These are phyloP conservation scores for Emydura subglobosa DNA, from an alignment of 2,113 vertebrate genomes.

Conservation along the genomic window DNA sequence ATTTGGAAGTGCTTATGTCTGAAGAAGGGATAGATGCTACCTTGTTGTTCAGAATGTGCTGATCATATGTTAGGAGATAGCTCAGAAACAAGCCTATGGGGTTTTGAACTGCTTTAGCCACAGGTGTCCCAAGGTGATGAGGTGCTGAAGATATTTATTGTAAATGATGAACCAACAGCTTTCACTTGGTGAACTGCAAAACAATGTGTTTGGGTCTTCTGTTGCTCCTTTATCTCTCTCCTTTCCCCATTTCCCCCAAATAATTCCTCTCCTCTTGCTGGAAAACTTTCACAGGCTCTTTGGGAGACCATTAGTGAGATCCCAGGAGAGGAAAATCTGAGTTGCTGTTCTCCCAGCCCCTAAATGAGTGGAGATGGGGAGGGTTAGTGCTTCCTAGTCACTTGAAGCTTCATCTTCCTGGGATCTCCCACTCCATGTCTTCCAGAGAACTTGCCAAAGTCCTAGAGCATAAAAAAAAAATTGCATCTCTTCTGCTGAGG, in stretches of 20 bases:
- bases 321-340: background rate
- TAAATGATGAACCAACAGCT: background rate
- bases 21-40: background rate
- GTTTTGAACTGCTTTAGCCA: background rate
- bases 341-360: background rate
- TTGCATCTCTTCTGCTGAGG: background rate
- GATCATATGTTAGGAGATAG: background rate
- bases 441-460: background rate
- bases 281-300: background rate
- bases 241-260: background rate
- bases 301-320: background rate
- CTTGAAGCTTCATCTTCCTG: background rate
- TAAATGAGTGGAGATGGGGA: background rate
- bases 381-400: background rate
- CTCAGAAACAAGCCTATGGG: background rate
- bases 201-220: background rate
- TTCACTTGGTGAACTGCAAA: background rate
- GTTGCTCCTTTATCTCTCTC: background rate
- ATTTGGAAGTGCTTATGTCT: too few species aligned
- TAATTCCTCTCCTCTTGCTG: background rate
- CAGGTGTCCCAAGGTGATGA: background rate
- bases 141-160: background rate
- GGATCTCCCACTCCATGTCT: background rate
- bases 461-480: background rate
- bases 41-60: background rate